A percentile compares a stretch with the other conserved stretches of the same genome.
Conservation (phyloP, 1,140 invertebrate genomes). For the Saccostrea glomerata region DNA sequence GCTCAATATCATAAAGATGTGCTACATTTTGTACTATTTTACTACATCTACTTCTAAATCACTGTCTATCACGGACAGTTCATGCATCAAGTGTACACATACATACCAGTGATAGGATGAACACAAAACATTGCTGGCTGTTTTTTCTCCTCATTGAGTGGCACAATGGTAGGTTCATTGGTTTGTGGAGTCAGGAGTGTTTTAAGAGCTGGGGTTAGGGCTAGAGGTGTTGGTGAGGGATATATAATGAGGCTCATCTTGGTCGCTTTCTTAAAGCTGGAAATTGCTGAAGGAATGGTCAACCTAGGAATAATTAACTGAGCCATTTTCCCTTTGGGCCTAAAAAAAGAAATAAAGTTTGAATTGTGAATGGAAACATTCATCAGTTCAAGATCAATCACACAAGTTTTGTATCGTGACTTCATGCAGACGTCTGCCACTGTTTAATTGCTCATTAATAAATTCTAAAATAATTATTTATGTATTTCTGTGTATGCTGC, state of each 20-base stretch:
- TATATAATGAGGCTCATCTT: slow-evolving; percentile 4
- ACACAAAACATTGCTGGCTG: slow-evolving; percentile 34
- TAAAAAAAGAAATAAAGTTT: slow-evolving; percentile 8
- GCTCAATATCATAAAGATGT: too few species aligned
- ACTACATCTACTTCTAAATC: too few species aligned
- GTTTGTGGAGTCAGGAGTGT: slow-evolving; percentile 45
- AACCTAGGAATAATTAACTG: not conserved
- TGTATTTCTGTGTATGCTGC: too few species aligned
- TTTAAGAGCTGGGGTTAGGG: slow-evolving; percentile 49
- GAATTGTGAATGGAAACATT: too few species aligned
- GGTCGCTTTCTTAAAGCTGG: slow-evolving; percentile 20
- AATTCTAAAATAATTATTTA: too few species aligned
- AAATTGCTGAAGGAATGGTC: slow-evolving; percentile 1
- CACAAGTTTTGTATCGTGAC: too few species aligned
- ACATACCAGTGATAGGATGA: slow-evolving; percentile 54
- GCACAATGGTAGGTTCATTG: slow-evolving; percentile 62
- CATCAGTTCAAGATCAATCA: too few species aligned
- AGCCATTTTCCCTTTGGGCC: slow-evolving; percentile 17
- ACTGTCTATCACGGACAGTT: too few species aligned
- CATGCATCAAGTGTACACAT: not conserved
- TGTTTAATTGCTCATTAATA: too few species aligned
- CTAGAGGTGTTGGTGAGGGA: not conserved
- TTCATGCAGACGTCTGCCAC: too few species aligned
- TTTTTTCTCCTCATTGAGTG: slow-evolving; percentile 51
- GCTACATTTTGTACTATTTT: too few species aligned